Evolutionary conservation across 2,888 invertebrate genomes (phyloP), one percentile per base, ranked within the genome.

Genomic region (Himalopsyche kuldschensis): DNA sequence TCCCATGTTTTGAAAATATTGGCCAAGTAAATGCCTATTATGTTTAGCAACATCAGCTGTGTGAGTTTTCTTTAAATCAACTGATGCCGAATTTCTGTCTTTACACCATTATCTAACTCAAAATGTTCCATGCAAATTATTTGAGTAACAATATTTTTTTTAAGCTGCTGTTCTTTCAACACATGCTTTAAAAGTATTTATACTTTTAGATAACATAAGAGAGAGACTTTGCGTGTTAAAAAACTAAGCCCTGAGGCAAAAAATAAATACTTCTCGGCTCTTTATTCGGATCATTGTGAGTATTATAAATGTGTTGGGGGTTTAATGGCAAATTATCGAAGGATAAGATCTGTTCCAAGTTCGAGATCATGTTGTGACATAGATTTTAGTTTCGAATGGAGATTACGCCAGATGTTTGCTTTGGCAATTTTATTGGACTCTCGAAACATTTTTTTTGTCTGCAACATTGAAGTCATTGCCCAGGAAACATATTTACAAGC

Each of bases 331-430:
- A 78, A 69, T 69, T 69, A 69, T 69, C 69, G 30, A 69, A 69
- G 69, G 69, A 69, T 69, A 69, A 69, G 27, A 69, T 69, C 69
- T 24, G 27, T 69, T 69, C 69, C 69, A 69, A 69, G 69, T 69
- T 69, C 69, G 69, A 69, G 69, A 69, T 69, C 69, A 69, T 69
- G 69, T 69, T 69, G 69, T 69, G 69, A 69, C 69, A 69, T 69
- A 69, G 69, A 69, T 69, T 69, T 69, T 69, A 30, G 69, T 69
- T 63, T 69, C 69, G 69, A 69, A 15, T 24, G 11, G 11, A 69
- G 69, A 69, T 69, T 69, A 69, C 24, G 69, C 69, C 69, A 69
- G 69, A 69, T 69, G 69, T 69, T 69, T 69, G 69, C 69, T 69
- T 27, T 27, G 69, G 69, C 69, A 69, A 27, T 69, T 69, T 69